Percentiles rank a stretch among this genome's conserved stretches.
These are phyloP conservation scores for Peromyscus aztecus DNA, from an alignment of 2,797 vertebrate species.

Conservation along the genomic window DNA sequence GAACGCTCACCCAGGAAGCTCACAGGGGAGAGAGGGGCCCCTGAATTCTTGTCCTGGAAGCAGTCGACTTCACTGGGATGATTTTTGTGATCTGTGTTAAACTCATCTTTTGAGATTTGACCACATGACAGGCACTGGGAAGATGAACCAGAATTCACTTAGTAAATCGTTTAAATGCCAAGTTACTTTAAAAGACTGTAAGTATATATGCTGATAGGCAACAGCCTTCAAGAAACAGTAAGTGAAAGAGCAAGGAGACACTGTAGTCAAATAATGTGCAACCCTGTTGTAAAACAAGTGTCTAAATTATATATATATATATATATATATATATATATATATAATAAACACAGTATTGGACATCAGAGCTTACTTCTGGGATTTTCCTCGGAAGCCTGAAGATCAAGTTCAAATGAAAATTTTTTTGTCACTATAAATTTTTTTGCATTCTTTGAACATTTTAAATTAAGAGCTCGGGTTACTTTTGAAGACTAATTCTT, in stretches of 20 bases:
- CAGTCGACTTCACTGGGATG: neutral
- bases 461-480: conserved; percentile 4
- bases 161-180: neutral
- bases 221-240: neutral
- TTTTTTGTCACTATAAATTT: neutral
- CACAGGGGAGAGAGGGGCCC: neutral
- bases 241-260: neutral
- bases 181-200: neutral
- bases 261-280: neutral
- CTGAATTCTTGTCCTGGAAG: neutral
- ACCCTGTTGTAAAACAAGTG: neutral
- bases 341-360: neutral
- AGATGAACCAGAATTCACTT: neutral
- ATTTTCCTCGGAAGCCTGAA: neutral
- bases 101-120: neutral
- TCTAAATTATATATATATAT: neutral
- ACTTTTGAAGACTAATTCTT: neutral
- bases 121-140: neutral
- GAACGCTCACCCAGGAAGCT: neutral
- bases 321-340: neutral
- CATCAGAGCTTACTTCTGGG: neutral
- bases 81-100: neutral
- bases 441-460: neutral
- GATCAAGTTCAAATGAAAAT: neutral
- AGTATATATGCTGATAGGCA: neutral